Conservation (phyloP, 2,888 invertebrate genomes). For the Cephus sareptanus region DNA sequence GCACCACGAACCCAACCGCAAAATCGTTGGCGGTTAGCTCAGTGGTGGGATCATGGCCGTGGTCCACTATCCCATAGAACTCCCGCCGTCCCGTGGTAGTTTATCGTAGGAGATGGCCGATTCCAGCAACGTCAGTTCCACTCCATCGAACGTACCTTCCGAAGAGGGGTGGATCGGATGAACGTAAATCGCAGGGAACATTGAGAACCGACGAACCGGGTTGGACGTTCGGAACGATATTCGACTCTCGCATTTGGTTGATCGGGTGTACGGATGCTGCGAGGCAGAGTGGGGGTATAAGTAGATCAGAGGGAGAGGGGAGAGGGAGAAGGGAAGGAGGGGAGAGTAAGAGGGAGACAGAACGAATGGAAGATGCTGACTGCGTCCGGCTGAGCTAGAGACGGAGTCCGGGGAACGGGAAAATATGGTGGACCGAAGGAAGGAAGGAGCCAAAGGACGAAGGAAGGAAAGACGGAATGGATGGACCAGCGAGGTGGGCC, state of each 20-base stretch:
- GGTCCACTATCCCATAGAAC: not conserved
- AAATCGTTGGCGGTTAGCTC: not conserved
- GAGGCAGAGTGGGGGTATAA: not conserved
- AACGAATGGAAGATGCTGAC: conserved; percentile 5
- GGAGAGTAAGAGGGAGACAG: conserved; percentile 13
- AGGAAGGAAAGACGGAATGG: not conserved
- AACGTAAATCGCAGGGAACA: not conserved
- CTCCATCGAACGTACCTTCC: not conserved
- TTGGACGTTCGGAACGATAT: not conserved
- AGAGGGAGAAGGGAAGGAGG: conserved; percentile 21
- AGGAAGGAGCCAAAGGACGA: conserved; percentile 26
- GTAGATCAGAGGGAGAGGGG: conserved; percentile 19
- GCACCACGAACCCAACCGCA: not conserved
- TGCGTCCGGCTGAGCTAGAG: not conserved
- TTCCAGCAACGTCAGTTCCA: not conserved
- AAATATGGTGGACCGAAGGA: conserved; percentile 16
- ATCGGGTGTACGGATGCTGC: not conserved
- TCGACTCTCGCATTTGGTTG: not conserved
- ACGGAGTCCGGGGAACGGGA: not conserved
- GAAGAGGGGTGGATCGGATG: conserved; percentile 9
- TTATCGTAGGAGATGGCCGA: not conserved
- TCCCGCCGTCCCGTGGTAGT: not conserved
- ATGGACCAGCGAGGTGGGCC: conserved; percentile 52
- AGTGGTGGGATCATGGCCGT: not conserved
- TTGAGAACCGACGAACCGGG: not conserved